phyloP scores from a whole-genome alignment of 2,797 vertebrate genomes.

The Lagodon rhomboides region DNA sequence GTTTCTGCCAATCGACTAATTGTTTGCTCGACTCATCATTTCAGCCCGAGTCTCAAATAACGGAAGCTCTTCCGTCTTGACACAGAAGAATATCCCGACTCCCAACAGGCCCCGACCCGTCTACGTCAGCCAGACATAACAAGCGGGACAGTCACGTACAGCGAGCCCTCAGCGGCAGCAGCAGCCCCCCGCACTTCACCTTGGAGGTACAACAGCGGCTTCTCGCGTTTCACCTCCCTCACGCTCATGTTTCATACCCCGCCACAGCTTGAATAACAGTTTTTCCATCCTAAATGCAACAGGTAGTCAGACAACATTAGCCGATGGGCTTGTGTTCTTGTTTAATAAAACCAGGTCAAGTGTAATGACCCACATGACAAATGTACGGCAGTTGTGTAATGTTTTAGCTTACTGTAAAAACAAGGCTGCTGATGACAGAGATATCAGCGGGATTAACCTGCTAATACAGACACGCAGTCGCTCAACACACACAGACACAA shows the following conservation, averaged over 20 bases:
- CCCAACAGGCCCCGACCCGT: conserved; percentile 33
- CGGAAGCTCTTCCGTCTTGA: conserved; percentile 13
- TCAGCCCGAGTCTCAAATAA: conserved; percentile 15
- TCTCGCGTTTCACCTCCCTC: conserved; percentile 53
- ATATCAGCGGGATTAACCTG: conserved; percentile 22
- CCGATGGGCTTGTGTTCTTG: conserved; percentile 22
- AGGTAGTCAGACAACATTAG: conserved; percentile 25
- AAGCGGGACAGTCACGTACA: conserved; percentile 50
- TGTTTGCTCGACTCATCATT: not conserved
- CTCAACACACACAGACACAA: not conserved
- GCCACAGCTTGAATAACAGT: conserved; percentile 56
- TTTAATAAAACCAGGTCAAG: conserved; percentile 35
- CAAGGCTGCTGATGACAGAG: conserved; percentile 13
- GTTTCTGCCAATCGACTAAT: not conserved
- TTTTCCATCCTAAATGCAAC: conserved; percentile 63
- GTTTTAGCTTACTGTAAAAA: conserved; percentile 59
- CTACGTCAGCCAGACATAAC: conserved; percentile 38
- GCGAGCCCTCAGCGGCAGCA: conserved; percentile 17
- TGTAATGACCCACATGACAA: conserved; percentile 13
- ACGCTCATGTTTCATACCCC: conserved; percentile 66
- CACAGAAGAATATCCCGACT: conserved; percentile 17
- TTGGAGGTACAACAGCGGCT: conserved; percentile 45
- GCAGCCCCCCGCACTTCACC: conserved; percentile 50
- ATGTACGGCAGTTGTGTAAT: conserved; percentile 47
- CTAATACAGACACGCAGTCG: not conserved